Evolutionary conservation across 92 coral and sea anemone species (phyloP).

Genomic region (Muricea muricata): DNA sequence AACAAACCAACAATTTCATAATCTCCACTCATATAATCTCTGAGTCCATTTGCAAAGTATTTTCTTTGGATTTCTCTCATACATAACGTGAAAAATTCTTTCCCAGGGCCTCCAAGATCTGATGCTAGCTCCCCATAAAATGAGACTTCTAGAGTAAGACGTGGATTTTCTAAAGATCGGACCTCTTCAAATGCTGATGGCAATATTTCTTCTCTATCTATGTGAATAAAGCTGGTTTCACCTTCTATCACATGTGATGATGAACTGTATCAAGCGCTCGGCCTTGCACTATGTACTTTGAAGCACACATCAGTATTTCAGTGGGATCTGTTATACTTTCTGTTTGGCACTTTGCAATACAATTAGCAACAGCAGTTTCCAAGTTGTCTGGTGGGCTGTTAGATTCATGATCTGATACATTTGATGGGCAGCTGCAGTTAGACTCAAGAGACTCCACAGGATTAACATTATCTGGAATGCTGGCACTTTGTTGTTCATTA

Average conservation of each 20-base stretch:
- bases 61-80: no score
- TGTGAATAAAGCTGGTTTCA: slow-evolving; percentile 57
- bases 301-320: slow-evolving; percentile 43
- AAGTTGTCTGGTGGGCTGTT: not conserved
- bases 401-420: not conserved
- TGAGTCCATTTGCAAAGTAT: slow-evolving; percentile 60
- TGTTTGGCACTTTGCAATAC: slow-evolving; percentile 34
- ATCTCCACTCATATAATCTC: slow-evolving; percentile 46
- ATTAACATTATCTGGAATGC: no score
- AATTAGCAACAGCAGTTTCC: slow-evolving; percentile 23
- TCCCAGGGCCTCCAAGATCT: not conserved
- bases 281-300: slow-evolving; percentile 50
- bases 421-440: no score
- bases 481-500: no score
- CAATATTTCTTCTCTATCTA: slow-evolving; percentile 44
- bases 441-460: no score
- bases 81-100: not conserved
- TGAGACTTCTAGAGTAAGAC: slow-evolving; percentile 57
- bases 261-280: slow-evolving; percentile 21
- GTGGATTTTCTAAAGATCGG: slow-evolving; percentile 22
- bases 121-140: not conserved
- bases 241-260: slow-evolving; percentile 49
- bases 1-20: slow-evolving; percentile 59
- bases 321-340: slow-evolving; percentile 26
- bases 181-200: slow-evolving; percentile 63